Percentiles rank a stretch among this genome's conserved stretches.
These are phyloP conservation scores for Drosophila paulistorum DNA, from an alignment of 1,140 invertebrate species.

Conservation along the genomic window DNA sequence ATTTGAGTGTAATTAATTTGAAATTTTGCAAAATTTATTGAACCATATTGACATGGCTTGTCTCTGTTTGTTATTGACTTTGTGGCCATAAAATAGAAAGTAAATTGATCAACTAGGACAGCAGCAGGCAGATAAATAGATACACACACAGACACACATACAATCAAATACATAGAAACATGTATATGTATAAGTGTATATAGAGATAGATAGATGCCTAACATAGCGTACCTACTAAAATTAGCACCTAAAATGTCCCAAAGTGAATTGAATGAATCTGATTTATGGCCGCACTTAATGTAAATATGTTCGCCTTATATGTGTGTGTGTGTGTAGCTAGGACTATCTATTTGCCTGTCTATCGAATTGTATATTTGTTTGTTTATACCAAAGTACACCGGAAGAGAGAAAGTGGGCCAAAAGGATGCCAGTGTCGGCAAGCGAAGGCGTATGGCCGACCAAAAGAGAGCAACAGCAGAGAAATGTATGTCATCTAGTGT, in stretches of 20 bases:
- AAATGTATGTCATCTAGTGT: neutral
- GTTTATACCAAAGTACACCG: conserved; percentile 52
- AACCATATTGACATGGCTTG: conserved; percentile 46
- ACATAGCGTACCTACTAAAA: conserved; percentile 37
- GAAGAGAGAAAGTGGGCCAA: neutral
- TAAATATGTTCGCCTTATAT: conserved; percentile 59
- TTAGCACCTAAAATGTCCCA: conserved; percentile 69
- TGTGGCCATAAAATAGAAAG: conserved; percentile 13
- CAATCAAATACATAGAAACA: neutral
- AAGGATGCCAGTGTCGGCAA: neutral
- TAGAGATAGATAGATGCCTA: neutral
- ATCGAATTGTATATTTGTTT: conserved; percentile 53
- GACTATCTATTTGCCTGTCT: conserved; percentile 36
- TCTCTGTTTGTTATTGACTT: conserved; percentile 21
- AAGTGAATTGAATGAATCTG: conserved; percentile 77
- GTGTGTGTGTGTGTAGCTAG: neutral
- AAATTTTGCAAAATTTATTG: conserved; percentile 38
- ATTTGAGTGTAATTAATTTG: conserved; percentile 15
- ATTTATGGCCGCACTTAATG: conserved; percentile 78
- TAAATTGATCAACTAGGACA: conserved; percentile 8
- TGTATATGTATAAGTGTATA: neutral
- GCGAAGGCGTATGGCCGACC: neutral
- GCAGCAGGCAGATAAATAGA: neutral
- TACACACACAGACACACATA: neutral
- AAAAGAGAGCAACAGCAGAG: neutral